Percentiles rank a stretch among this genome's conserved stretches.
phyloP scores from a whole-genome alignment of 2,888 invertebrate species.

The Melangyna quadrimaculata region DNA sequence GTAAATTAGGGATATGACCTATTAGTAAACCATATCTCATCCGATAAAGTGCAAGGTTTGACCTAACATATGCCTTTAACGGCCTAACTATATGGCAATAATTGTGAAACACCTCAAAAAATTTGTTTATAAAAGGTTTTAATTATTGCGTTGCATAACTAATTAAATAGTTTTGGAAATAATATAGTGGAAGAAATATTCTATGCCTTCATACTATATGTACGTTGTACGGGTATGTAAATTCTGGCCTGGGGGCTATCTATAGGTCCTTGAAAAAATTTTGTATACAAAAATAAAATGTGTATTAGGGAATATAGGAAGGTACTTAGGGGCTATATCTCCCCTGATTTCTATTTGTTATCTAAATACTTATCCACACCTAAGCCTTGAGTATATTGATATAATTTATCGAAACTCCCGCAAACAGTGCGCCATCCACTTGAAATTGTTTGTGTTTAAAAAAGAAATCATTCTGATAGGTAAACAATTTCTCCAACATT shows the following conservation, averaged over 20 bases:
- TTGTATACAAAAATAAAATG: background rate
- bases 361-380: background rate
- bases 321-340: background rate
- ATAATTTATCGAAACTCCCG: background rate
- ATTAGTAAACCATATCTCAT: too few relatives aligned
- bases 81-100: too few relatives aligned
- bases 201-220: too few relatives aligned
- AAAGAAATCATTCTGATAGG: background rate
- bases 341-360: background rate
- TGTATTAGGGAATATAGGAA: background rate
- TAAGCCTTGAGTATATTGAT: background rate
- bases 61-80: too few relatives aligned
- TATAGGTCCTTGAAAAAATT: background rate
- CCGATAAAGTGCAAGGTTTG: too few relatives aligned
- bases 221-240: too few relatives aligned
- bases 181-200: too few relatives aligned
- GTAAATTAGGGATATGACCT: too few relatives aligned
- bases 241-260: background rate
- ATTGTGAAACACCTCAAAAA: too few relatives aligned
- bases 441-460: constrained; percentile 3
- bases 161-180: too few relatives aligned
- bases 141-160: too few relatives aligned
- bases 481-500: background rate
- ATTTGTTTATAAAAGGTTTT: too few relatives aligned
- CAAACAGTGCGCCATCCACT: constrained; percentile 22